A percentile compares a stretch with the other conserved stretches of the same genome.
phyloP scores from a whole-genome alignment of 1,140 invertebrate species.

The Rhagoletis pomonella region DNA sequence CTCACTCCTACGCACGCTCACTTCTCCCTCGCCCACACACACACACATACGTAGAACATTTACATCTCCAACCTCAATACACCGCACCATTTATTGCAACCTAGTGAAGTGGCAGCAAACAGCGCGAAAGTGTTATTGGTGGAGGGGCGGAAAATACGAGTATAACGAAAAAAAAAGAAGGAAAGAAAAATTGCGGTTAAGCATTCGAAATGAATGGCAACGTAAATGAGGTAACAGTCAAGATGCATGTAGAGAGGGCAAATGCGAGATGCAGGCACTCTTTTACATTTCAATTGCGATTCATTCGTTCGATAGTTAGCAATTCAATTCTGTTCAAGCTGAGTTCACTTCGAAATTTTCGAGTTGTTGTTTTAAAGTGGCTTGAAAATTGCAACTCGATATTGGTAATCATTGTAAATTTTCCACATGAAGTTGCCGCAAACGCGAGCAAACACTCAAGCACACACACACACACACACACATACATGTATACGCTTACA shows the following conservation, averaged over 20 bases:
- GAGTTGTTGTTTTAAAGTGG: conserved; percentile 26
- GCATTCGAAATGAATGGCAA: conserved; percentile 17
- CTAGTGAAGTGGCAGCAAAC: neutral
- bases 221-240: neutral
- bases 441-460: neutral
- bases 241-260: neutral
- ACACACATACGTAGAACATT: neutral
- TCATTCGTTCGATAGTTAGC: neutral
- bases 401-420: conserved; percentile 52
- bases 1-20: neutral
- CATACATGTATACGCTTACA: neutral
- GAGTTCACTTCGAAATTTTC: neutral
- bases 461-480: neutral
- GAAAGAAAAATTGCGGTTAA: conserved; percentile 31
- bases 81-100: conserved; percentile 35
- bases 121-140: neutral
- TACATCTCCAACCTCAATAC: neutral
- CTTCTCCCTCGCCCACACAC: neutral
- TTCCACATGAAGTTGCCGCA: conserved; percentile 6
- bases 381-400: conserved; percentile 41
- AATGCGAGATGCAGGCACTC: neutral
- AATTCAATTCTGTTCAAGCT: conserved; percentile 2
- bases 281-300: conserved; percentile 29
- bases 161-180: neutral
- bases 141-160: neutral